Conservation (phyloP, 2,888 invertebrate genomes). For the Lobophora halterata region DNA sequence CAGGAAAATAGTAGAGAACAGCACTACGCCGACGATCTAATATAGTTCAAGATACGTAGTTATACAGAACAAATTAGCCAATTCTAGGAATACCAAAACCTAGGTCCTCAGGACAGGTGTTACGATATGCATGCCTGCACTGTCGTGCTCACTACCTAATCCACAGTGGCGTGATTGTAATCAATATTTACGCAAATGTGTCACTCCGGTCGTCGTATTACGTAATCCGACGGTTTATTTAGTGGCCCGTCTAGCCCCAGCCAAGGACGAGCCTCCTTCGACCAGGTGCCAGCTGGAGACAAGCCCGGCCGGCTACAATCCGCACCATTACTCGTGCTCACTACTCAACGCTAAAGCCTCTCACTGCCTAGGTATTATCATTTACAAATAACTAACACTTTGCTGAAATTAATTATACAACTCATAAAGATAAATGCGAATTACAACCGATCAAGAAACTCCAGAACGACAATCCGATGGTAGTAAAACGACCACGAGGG, state of each 20-base stretch:
- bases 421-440: slow-evolving; percentile 15
- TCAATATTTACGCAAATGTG: slow-evolving; percentile 75
- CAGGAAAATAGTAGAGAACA: too few species aligned
- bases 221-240: slow-evolving; percentile 61
- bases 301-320: slow-evolving; percentile 12
- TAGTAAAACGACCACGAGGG: slow-evolving; percentile 18
- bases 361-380: slow-evolving; percentile 25
- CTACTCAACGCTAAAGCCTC: slow-evolving; percentile 13
- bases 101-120: slow-evolving; percentile 49
- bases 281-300: slow-evolving; percentile 19
- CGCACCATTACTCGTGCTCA: slow-evolving; percentile 6
- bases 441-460: slow-evolving; percentile 14
- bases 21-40: too few species aligned
- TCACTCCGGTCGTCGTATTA: slow-evolving; percentile 55
- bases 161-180: slow-evolving; percentile 63
- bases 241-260: slow-evolving; percentile 24
- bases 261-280: slow-evolving; percentile 15
- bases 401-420: slow-evolving; percentile 7
- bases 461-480: slow-evolving; percentile 8
- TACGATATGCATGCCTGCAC: slow-evolving; percentile 50
- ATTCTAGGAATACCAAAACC: slow-evolving; percentile 1
- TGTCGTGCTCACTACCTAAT: slow-evolving; percentile 48
- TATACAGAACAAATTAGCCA: too few species aligned
- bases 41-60: too few species aligned
- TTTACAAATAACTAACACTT: slow-evolving; percentile 31